Conservation (phyloP, 2,113 vertebrate species). For the Chelonoidis abingdonii region DNA sequence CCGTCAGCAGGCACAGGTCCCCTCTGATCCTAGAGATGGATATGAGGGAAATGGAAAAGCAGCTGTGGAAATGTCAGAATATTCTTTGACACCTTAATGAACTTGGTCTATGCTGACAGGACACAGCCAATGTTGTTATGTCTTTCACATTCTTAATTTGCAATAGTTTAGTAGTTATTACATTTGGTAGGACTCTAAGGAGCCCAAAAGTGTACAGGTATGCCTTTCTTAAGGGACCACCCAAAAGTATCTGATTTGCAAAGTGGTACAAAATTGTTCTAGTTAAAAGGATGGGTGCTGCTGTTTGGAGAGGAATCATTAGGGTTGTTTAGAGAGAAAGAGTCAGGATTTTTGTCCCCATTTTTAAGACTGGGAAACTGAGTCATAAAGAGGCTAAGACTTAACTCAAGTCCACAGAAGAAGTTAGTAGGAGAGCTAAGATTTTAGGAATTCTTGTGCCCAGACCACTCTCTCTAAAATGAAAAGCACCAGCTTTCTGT, state of each 20-base stretch:
- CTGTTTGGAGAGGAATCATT: background rate
- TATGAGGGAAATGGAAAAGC: background rate
- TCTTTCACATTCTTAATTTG: background rate
- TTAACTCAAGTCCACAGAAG: background rate
- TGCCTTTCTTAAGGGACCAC: fast-evolving
- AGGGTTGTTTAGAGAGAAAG: background rate
- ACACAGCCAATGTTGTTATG: no score
- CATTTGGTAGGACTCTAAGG: background rate
- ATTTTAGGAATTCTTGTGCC: background rate
- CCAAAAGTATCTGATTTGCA: fast-evolving
- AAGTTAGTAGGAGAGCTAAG: background rate
- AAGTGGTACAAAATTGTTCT: background rate
- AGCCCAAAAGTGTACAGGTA: background rate
- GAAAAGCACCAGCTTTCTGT: no score
- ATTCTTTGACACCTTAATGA: no score
- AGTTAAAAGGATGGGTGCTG: background rate
- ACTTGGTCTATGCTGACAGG: background rate
- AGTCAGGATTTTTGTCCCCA: background rate
- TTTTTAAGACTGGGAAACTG: background rate
- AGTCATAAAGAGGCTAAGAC: background rate
- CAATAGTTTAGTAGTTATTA: background rate
- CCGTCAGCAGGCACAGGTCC: no score
- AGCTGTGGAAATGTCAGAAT: background rate
- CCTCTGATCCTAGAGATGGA: background rate
- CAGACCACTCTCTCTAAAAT: background rate